phyloP scores from a whole-genome alignment of 2,113 vertebrate genomes.

The Periophthalmus modestus region DNA sequence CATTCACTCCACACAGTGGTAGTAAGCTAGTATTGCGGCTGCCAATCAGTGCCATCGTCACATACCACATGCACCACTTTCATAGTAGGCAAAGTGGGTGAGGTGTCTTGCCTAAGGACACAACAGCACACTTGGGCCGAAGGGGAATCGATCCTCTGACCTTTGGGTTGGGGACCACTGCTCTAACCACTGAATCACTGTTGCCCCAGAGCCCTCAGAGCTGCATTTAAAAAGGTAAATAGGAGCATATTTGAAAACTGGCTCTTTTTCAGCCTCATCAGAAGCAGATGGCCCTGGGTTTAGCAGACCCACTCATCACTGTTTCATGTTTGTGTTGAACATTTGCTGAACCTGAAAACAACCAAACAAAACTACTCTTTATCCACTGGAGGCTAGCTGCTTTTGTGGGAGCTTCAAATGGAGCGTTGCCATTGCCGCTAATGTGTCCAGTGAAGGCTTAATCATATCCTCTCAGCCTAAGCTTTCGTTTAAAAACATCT shows the following conservation, averaged over 20 bases:
- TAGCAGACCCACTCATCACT: neutral
- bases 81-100: too few relatives aligned
- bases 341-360: conserved; percentile 9
- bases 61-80: too few relatives aligned
- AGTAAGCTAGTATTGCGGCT: too few relatives aligned
- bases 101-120: too few relatives aligned
- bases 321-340: neutral
- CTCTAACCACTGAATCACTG: too few relatives aligned
- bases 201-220: neutral
- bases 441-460: conserved; percentile 10
- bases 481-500: neutral
- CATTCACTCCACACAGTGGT: too few relatives aligned
- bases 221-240: neutral
- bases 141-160: too few relatives aligned
- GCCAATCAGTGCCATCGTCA: too few relatives aligned
- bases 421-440: neutral
- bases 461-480: conserved; percentile 6
- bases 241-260: neutral
- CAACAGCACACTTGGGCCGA: too few relatives aligned
- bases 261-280: neutral
- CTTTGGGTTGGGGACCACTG: too few relatives aligned
- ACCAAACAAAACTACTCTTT: conserved; percentile 1
- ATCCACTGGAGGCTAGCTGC: neutral
- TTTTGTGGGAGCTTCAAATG: conserved; percentile 7
- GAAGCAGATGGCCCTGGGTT: conserved; percentile 9